phyloP scores from a whole-genome alignment of 2,888 invertebrate genomes.

The Agrotis exclamationis region DNA sequence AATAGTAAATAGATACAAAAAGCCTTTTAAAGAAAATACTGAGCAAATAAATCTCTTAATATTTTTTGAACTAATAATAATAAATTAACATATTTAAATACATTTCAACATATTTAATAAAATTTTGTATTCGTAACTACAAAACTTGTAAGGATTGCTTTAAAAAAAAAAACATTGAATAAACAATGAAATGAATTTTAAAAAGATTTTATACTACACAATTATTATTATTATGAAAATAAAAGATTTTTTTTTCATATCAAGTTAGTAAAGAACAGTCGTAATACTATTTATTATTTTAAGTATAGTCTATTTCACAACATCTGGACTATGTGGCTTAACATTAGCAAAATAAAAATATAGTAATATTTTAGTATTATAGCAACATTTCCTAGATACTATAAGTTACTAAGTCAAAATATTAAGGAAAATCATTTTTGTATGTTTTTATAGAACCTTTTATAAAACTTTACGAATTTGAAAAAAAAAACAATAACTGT shows the following conservation, averaged over 20 bases:
- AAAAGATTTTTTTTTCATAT: slow-evolving; percentile 57
- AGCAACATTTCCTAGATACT: too few relatives aligned
- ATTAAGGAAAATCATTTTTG: too few relatives aligned
- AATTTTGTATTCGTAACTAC: too few relatives aligned
- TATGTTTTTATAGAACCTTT: too few relatives aligned
- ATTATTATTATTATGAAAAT: slow-evolving; percentile 36
- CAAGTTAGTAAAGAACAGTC: slow-evolving; percentile 65
- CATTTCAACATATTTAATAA: too few relatives aligned
- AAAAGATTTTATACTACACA: slow-evolving; percentile 40
- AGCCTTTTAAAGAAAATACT: slow-evolving; percentile 5
- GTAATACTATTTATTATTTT: slow-evolving; percentile 63
- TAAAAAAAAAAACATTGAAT: neutral
- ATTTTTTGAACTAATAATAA: neutral
- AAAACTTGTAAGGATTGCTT: neutral
- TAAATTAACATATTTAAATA: neutral
- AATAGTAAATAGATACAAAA: neutral
- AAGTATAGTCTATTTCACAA: slow-evolving; percentile 76
- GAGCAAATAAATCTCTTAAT: slow-evolving; percentile 30
- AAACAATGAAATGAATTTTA: slow-evolving; percentile 14
- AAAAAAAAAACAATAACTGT: too few relatives aligned
- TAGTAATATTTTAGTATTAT: neutral
- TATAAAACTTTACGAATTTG: too few relatives aligned
- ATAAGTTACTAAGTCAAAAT: too few relatives aligned
- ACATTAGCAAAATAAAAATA: slow-evolving; percentile 57
- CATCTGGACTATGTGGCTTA: slow-evolving; percentile 67